Evolutionary conservation across 2,113 vertebrate species (phyloP), one percentile per base, ranked within the genome.

Genomic region (Bettongia penicillata): DNA sequence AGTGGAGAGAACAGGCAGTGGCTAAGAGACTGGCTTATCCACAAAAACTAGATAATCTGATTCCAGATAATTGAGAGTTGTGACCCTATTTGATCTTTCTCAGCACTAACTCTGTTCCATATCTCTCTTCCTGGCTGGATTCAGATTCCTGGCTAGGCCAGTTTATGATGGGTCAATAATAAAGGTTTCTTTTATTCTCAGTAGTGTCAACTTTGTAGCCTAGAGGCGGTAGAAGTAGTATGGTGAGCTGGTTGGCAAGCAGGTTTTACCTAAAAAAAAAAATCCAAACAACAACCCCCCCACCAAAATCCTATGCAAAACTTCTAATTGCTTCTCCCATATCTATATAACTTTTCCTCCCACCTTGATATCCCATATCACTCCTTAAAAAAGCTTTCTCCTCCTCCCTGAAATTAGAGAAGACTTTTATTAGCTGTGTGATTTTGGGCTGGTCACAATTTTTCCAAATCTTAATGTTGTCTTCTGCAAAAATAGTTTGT

Each of bases 101-200:
- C 91, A 91, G 93, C 22, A 25, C 90, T 95, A 68, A 93, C 53
- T 96, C 90, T 90, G 51, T 95, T 95, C 68, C 92, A 37, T 96
- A n/a, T 53, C 50, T 51, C 50, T 26, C 84, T 96, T 52, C 49
- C 3, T 9, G 68, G 91, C 93, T 84, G 48, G 48, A 48, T 48
- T 48, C 48, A 48, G 48, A 48, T 96, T 52, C 49, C 3, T 9
- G 68, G 91, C 93, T 84, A 51, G 93, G 61, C 91, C n/a, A 95
- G 0, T 96, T 97, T 94, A 49, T 12, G 43, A 90, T 90, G 50
- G 92, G 51, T 16, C 31, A 93, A 95, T 94, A 77, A 90, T 96
- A 95, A 95, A 94, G 51, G 53, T 92, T 93, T 93, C 94, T 95
- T 96, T 97, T 26, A 92, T 49, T 94, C 49, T 51, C 49, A 28